Conservation (phyloP, 2,888 invertebrate genomes). For the Molanna angustata region DNA sequence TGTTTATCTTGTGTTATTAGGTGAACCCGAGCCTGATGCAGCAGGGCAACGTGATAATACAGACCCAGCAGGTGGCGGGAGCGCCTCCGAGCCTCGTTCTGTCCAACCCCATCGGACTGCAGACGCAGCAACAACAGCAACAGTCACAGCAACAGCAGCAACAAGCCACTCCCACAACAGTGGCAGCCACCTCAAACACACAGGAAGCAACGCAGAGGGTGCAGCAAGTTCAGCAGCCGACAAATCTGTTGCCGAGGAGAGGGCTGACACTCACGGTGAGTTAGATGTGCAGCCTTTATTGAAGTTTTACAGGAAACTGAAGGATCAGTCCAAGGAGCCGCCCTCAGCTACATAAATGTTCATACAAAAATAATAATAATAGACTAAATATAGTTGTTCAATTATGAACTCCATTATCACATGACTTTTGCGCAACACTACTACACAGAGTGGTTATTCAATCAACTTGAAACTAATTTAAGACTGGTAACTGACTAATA, state of each 20-base stretch:
- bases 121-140: slow-evolving; percentile 27
- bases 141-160: slow-evolving; percentile 10
- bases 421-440: no score
- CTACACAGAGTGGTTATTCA: no score
- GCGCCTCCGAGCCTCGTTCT: slow-evolving; percentile 37
- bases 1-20: no score
- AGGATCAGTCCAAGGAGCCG: no score
- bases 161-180: slow-evolving; percentile 33
- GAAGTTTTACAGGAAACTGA: neutral
- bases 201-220: no score
- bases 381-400: no score
- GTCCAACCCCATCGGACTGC: slow-evolving; percentile 22
- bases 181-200: slow-evolving; percentile 40
- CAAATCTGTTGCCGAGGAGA: slow-evolving; percentile 57
- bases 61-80: slow-evolving; percentile 30
- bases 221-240: slow-evolving; percentile 37
- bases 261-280: slow-evolving; percentile 69
- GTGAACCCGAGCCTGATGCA: slow-evolving; percentile 11
- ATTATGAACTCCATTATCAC: no score
- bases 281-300: no score
- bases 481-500: no score
- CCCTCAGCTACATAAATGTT: no score
- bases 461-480: no score
- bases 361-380: no score
- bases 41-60: slow-evolving; percentile 26